A percentile compares a stretch with the other conserved stretches of the same genome.
These are phyloP conservation scores for Motacilla tschutschensis DNA, from an alignment of 2,113 vertebrate genomes.

Conservation along the genomic window DNA sequence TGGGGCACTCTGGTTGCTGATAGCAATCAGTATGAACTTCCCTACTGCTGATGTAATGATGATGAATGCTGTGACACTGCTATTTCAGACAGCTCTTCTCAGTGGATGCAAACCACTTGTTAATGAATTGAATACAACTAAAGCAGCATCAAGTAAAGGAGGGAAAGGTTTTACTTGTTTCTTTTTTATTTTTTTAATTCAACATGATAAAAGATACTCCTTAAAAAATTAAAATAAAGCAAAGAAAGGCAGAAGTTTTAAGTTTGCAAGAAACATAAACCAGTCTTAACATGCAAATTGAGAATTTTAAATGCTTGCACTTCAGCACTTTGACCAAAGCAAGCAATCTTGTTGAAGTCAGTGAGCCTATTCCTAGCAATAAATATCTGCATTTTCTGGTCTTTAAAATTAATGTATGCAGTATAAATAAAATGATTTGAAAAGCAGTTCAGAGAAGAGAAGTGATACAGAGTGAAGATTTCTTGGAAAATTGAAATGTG, in stretches of 20 bases:
- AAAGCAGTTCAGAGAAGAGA: not conserved
- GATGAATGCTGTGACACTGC: constrained; percentile 84
- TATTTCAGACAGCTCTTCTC: constrained; percentile 79
- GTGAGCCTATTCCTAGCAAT: not conserved
- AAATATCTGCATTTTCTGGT: not conserved
- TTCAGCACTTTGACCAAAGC: not conserved
- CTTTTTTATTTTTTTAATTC: not conserved
- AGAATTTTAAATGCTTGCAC: not conserved
- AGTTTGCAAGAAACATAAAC: not conserved
- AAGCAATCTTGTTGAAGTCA: not conserved
- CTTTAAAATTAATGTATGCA: not conserved
- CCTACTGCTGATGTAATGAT: constrained; percentile 92
- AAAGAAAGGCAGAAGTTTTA: constrained; percentile 16
- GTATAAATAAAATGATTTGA: not conserved
- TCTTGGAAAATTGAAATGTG: not conserved
- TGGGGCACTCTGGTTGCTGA: constrained; percentile 73
- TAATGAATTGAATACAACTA: constrained; percentile 86
- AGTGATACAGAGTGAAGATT: not conserved
- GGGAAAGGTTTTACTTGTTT: not conserved
- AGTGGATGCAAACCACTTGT: constrained; percentile 77
- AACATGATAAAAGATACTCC: not conserved
- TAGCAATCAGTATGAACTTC: constrained; percentile 87
- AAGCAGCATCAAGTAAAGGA: constrained; percentile 49
- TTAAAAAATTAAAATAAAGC: not conserved
- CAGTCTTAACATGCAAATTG: not conserved